These are phyloP conservation scores for Dromaius novaehollandiae DNA, from an alignment of 2,113 vertebrate genomes.

Conservation along the genomic window DNA sequence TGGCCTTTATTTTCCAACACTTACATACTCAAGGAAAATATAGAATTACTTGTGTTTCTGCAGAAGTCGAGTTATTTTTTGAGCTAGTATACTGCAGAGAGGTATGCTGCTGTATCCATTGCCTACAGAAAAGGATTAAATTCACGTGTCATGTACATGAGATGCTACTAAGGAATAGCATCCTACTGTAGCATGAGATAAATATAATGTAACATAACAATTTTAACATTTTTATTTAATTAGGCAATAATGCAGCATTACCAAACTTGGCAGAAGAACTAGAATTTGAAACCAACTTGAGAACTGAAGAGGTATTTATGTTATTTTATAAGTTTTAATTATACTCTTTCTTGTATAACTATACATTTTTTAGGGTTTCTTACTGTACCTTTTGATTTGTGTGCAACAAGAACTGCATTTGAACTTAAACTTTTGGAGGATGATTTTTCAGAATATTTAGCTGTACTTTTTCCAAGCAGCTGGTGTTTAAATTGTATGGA, in stretches of 20 bases:
- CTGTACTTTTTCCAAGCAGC: neutral
- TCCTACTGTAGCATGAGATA: neutral
- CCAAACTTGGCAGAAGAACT: conserved; percentile 38
- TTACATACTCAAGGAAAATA: neutral
- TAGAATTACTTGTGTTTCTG: neutral
- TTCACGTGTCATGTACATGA: neutral
- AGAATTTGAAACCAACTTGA: conserved; percentile 39
- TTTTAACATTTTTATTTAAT: conserved; percentile 58
- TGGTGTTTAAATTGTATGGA: neutral
- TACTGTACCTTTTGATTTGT: neutral
- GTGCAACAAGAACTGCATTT: neutral
- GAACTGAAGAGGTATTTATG: conserved; percentile 71
- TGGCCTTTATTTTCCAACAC: neutral
- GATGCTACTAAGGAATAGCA: neutral
- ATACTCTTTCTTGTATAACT: neutral
- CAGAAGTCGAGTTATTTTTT: neutral
- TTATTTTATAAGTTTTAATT: neutral
- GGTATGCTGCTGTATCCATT: neutral
- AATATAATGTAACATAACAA: conserved; percentile 11
- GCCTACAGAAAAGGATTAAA: neutral
- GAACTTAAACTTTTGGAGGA: neutral
- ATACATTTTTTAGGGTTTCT: neutral
- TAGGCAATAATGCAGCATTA: conserved; percentile 69
- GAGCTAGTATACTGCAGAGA: neutral
- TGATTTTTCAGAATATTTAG: neutral